These are phyloP conservation scores for Crocidura indochinensis DNA, from an alignment of 2,797 vertebrate genomes.

Conservation along the genomic window DNA sequence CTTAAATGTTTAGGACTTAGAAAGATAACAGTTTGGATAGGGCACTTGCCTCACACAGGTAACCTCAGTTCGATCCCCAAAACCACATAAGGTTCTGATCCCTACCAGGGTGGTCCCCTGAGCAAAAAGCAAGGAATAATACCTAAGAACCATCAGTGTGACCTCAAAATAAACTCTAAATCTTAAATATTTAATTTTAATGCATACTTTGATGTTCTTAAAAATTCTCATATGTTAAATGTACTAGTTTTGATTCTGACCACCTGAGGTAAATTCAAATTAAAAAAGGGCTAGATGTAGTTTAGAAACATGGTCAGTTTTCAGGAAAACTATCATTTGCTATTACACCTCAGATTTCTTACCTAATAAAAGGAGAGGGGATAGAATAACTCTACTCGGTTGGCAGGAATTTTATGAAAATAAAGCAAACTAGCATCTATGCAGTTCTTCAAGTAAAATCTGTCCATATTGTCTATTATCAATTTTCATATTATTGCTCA, in stretches of 20 bases:
- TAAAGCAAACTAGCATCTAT: neutral
- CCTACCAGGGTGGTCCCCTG: too few species aligned
- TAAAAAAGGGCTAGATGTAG: neutral
- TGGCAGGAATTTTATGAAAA: neutral
- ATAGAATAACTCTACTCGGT: neutral
- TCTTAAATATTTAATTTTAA: neutral
- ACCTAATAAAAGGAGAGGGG: neutral
- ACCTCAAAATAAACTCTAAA: neutral
- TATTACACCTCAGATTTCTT: neutral
- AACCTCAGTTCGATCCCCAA: too few species aligned
- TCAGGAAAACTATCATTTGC: neutral
- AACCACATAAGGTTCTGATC: too few species aligned
- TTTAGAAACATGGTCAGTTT: neutral
- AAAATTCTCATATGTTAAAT: slow-evolving; percentile 20
- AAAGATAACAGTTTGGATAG: too few species aligned
- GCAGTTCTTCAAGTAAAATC: neutral
- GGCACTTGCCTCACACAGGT: too few species aligned
- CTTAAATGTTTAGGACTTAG: too few species aligned
- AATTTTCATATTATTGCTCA: neutral
- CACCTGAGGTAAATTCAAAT: slow-evolving; percentile 17
- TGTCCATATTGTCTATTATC: neutral
- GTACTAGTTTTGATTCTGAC: neutral
- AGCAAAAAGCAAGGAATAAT: too few species aligned
- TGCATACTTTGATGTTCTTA: neutral
- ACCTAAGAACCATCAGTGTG: too few species aligned